Evolutionary conservation across 2,888 invertebrate species (phyloP), one percentile per base, ranked within the genome.

Genomic region (Cenopis cana): DNA sequence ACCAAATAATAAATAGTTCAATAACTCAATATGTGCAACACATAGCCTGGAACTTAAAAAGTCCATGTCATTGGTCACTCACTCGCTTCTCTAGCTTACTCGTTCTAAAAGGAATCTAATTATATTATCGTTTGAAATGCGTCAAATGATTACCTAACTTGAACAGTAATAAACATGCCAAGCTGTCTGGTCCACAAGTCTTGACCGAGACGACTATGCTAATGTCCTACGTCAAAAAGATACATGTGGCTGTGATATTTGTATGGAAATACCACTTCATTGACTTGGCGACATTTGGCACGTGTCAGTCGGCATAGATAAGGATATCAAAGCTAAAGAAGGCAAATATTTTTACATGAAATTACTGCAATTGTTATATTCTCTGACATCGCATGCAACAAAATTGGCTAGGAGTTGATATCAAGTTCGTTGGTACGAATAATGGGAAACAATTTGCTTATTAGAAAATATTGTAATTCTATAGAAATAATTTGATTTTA

Each of bases 161-260:
- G 20, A 64, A 64, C 6, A 9, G 52, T n/a, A 52, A 54, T 69
- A 62, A 62, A 64, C 50, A 69, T 69, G 69, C 64, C 69, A 50
- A 17, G 56, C 62, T 50, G 69, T 69, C 69, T 69, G 64, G 11
- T 17, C 18, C 17, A 46, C 24, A 2, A 59, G 29, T 62, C 50
- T 11, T 62, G 18, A 20, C 29, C 9, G 46, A 46, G 0, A 41
- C 14, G 14, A 41, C 0, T 41, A 38, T 11, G 38, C 0, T 41
- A 41, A 41, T 12, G 2, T 38, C 11, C 11, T 12, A 38, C 1
- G 12, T 12, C 1, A 10, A 36, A 11, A 33, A 5, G 29, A 8
- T 5, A 33, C 33, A 33, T 33, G 8, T 33, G 9, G 1, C 9
- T 8, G 33, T 33, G 33, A 33, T 6, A 8, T 8, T 6, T 8